These are phyloP conservation scores for Catalaphyllia jardinei DNA, from an alignment of 64 coral and sea anemone genomes.

Conservation along the genomic window DNA sequence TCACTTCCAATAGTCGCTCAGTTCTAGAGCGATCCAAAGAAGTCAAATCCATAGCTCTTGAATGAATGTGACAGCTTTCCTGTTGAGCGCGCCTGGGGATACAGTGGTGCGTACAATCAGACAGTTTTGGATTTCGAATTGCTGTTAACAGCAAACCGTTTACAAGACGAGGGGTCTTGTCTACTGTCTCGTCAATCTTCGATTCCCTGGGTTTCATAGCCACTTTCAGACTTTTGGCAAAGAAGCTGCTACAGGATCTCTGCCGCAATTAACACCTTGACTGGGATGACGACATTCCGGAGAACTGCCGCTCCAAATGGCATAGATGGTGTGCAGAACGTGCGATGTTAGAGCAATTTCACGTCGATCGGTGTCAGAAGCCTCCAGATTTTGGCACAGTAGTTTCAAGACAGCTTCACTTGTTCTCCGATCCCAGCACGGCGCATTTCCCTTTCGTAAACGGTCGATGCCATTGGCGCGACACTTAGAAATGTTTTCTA, in stretches of 20 bases:
- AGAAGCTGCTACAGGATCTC: slow-evolving; percentile 34
- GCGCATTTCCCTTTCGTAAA: too few relatives aligned
- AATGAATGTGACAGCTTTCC: slow-evolving; percentile 1
- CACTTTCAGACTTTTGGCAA: slow-evolving; percentile 28
- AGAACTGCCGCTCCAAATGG: slow-evolving; percentile 3
- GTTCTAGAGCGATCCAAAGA: slow-evolving; percentile 27
- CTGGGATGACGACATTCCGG: slow-evolving; percentile 33
- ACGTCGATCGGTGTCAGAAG: slow-evolving; percentile 14
- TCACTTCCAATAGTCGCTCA: slow-evolving; percentile 9
- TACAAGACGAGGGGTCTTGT: slow-evolving; percentile 8
- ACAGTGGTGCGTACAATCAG: neutral
- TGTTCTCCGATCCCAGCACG: neutral
- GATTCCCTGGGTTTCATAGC: slow-evolving; percentile 24
- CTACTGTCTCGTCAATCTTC: slow-evolving; percentile 14
- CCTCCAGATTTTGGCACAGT: slow-evolving; percentile 30
- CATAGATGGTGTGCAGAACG: neutral
- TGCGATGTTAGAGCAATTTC: slow-evolving; percentile 37
- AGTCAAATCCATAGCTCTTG: slow-evolving; percentile 15
- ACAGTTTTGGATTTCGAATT: neutral
- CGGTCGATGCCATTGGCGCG: too few relatives aligned
- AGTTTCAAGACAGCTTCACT: neutral
- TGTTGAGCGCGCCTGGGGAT: slow-evolving; percentile 6
- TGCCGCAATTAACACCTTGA: neutral
- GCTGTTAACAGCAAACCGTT: neutral
- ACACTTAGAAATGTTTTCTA: too few relatives aligned